phyloP scores from a whole-genome alignment of 2,797 vertebrate genomes.

The Alosa sapidissima region DNA sequence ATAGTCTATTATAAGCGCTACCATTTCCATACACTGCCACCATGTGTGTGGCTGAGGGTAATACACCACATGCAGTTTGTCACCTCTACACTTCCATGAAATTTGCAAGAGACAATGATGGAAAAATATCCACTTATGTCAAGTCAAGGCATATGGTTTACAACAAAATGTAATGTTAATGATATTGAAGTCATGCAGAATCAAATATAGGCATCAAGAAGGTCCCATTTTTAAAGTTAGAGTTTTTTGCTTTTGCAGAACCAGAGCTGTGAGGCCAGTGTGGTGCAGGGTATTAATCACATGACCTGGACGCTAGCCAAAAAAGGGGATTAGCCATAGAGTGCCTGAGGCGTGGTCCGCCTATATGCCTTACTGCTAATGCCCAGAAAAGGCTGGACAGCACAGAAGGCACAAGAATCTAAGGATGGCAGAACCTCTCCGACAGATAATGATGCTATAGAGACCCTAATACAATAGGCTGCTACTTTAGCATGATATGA shows the following conservation, averaged over 20 bases:
- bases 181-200: not conserved
- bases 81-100: not conserved
- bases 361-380: not conserved
- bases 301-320: constrained; percentile 48
- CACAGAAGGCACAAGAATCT: not conserved
- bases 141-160: not conserved
- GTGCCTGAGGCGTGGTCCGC: too few relatives aligned
- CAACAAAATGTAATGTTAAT: not conserved
- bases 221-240: not conserved
- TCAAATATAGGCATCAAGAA: not conserved
- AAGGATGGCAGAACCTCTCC: not conserved
- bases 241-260: not conserved
- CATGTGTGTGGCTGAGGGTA: not conserved
- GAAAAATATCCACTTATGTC: not conserved
- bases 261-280: constrained; percentile 26
- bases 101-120: not conserved
- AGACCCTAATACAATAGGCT: not conserved
- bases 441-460: not conserved
- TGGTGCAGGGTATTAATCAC: constrained; percentile 50
- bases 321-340: constrained; percentile 36
- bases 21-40: not conserved
- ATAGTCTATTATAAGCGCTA: not conserved
- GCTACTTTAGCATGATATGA: too few relatives aligned
- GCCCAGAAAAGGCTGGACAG: not conserved
- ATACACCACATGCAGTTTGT: not conserved